Conservation (phyloP, 2,888 invertebrate species). For the Acleris laterana region DNA sequence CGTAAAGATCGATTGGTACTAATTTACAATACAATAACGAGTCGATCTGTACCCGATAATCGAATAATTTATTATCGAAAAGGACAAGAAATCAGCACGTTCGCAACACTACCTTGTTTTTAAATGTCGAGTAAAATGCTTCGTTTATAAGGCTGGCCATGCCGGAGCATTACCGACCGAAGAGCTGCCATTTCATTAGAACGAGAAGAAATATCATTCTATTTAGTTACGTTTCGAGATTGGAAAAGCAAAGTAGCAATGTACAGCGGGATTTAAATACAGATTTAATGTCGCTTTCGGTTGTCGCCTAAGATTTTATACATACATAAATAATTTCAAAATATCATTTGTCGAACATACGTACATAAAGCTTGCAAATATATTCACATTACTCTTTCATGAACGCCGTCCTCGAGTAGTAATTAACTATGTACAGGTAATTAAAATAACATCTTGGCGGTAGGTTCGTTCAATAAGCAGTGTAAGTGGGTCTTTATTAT, state of each 20-base stretch:
- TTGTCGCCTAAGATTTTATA: conserved; percentile 58
- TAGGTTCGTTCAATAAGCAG: conserved; percentile 26
- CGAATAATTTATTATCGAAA: conserved; percentile 68
- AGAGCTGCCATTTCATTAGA: not conserved
- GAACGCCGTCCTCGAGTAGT: conserved; percentile 53
- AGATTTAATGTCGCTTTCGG: conserved; percentile 65
- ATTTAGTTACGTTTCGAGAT: not conserved
- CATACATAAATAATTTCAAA: conserved; percentile 71
- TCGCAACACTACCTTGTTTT: conserved; percentile 27
- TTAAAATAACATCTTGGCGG: conserved; percentile 26
- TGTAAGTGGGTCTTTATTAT: conserved; percentile 1
- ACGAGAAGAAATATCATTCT: not conserved
- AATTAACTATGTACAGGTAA: conserved; percentile 34
- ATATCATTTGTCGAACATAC: conserved; percentile 65
- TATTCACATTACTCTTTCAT: conserved; percentile 55
- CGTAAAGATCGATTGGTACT: conserved; percentile 65
- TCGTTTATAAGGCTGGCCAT: not conserved
- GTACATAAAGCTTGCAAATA: conserved; percentile 71
- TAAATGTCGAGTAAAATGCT: conserved; percentile 31
- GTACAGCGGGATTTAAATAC: conserved; percentile 42
- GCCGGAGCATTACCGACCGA: not conserved
- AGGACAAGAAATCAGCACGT: conserved; percentile 60
- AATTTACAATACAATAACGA: conserved; percentile 67
- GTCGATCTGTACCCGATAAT: conserved; percentile 59
- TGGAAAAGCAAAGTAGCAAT: not conserved